phyloP scores from a whole-genome alignment of 2,113 vertebrate genomes.

The Isurus oxyrinchus region DNA sequence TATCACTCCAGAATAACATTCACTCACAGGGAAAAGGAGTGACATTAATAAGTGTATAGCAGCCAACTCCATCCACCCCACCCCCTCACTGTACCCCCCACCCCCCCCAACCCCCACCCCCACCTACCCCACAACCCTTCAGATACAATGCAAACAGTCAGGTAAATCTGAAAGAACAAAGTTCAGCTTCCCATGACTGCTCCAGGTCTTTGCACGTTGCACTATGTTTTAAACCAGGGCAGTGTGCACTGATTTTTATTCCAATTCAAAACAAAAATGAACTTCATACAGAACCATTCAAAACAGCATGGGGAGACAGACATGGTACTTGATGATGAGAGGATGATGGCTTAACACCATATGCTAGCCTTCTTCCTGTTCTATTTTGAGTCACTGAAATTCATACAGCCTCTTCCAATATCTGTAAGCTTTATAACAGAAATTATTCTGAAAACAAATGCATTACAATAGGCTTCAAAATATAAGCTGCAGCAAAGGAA shows the following conservation, averaged over 20 bases:
- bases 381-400: background rate
- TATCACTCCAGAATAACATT: background rate
- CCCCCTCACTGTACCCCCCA: too few relatives aligned
- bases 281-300: background rate
- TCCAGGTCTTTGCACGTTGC: background rate
- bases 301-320: background rate
- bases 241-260: background rate
- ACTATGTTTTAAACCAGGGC: background rate
- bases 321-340: background rate
- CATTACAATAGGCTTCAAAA: background rate
- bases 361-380: background rate
- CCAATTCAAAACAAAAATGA: background rate
- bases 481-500: background rate
- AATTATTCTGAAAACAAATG: background rate
- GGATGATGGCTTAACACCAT: background rate
- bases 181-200: background rate
- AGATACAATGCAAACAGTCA: background rate
- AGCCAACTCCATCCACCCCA: background rate
- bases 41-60: background rate
- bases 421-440: background rate
- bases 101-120: too few relatives aligned
- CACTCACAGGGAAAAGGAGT: background rate
- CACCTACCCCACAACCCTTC: too few relatives aligned
- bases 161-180: background rate
- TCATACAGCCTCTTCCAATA: too few relatives aligned